Evolutionary conservation across 1,140 invertebrate species (phyloP).

Genomic region (Carcinoscorpius rotundicauda): DNA sequence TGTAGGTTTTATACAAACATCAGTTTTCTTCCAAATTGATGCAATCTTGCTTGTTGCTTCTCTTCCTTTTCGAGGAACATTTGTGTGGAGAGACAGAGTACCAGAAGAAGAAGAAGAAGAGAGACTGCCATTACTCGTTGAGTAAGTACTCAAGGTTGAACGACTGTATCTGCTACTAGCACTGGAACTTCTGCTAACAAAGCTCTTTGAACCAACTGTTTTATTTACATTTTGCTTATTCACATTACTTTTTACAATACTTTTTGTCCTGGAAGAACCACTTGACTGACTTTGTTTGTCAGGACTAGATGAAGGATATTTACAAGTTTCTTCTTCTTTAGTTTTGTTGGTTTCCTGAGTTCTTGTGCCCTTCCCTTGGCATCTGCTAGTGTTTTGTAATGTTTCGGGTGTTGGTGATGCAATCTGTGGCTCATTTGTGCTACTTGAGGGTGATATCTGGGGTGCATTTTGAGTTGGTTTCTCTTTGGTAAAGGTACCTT

Average conservation of each 20-base stretch:
- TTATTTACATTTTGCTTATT: neutral
- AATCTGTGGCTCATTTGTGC: conserved; percentile 11
- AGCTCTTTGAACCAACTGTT: conserved; percentile 4
- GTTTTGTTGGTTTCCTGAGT: neutral
- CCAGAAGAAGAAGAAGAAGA: conserved; percentile 28
- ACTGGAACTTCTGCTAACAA: conserved; percentile 19
- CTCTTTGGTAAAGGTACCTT: conserved; percentile 80
- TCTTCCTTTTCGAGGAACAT: conserved; percentile 38
- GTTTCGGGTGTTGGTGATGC: conserved; percentile 21
- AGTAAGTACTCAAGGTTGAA: conserved; percentile 10
- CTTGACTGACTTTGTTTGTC: too few relatives aligned
- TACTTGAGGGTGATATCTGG: conserved; percentile 30
- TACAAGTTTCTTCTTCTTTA: neutral
- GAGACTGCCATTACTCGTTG: conserved; percentile 31
- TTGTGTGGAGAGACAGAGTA: conserved; percentile 28
- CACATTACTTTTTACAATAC: neutral
- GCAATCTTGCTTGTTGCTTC: conserved; percentile 76
- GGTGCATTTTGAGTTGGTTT: conserved; percentile 39
- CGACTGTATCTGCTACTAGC: conserved; percentile 20
- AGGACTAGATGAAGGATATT: neutral
- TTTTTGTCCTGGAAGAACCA: neutral
- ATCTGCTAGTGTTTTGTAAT: conserved; percentile 7
- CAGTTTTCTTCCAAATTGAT: conserved; percentile 61
- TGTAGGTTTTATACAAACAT: too few relatives aligned
- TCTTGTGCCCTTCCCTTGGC: conserved; percentile 1